phyloP scores from a whole-genome alignment of 2,888 invertebrate genomes.

The Drosophila flavopinicola region DNA sequence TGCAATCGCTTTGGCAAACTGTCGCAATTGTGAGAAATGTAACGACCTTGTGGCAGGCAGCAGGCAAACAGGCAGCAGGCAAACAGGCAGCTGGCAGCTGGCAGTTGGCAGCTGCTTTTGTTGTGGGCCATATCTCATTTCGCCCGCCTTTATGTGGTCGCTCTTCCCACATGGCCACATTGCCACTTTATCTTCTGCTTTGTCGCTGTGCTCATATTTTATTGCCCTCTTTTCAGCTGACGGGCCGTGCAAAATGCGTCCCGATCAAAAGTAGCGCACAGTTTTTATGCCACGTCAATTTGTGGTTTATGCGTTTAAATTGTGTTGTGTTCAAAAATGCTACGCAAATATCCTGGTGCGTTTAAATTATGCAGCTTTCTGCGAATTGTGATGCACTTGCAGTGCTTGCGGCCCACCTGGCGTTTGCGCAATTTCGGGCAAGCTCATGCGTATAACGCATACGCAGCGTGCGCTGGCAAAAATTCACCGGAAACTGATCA shows the following conservation, averaged over 20 bases:
- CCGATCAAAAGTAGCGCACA: conserved; percentile 43
- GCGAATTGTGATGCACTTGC: conserved; percentile 21
- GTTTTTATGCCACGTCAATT: conserved; percentile 37
- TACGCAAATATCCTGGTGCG: no score
- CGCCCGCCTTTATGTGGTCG: conserved; percentile 9
- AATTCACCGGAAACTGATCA: background rate
- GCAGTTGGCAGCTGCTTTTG: conserved; percentile 9
- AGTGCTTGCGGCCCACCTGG: conserved; percentile 39
- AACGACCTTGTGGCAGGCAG: conserved; percentile 51
- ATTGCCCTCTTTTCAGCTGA: conserved; percentile 42
- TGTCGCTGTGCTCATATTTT: conserved; percentile 25
- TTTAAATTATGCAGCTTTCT: conserved; percentile 39
- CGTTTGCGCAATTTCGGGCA: conserved; percentile 55
- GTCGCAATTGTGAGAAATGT: conserved; percentile 60
- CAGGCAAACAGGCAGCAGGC: background rate
- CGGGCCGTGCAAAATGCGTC: conserved; percentile 44
- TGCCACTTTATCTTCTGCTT: conserved; percentile 50
- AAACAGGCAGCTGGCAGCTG: conserved; percentile 2
- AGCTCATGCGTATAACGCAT: conserved; percentile 49
- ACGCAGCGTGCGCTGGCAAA: conserved; percentile 19
- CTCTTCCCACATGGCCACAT: conserved; percentile 19
- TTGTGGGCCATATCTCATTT: conserved; percentile 32
- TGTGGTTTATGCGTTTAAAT: no score
- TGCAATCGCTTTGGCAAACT: conserved; percentile 55
- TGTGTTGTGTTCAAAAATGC: no score